Conservation (phyloP, 1,140 invertebrate genomes). For the Drosophila albomicans region DNA sequence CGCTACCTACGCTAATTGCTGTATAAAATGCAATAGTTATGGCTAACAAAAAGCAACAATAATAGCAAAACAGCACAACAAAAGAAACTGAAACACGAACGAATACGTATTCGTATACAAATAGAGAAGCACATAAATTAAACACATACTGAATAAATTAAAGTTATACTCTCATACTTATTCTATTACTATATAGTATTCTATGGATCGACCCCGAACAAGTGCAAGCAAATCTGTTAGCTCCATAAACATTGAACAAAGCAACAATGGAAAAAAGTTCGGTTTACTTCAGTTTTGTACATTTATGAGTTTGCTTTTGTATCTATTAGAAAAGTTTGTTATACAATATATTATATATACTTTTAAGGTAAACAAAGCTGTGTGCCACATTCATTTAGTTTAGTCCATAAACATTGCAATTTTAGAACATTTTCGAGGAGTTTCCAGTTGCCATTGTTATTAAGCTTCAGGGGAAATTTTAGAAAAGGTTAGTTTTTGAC, state of each 20-base stretch:
- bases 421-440: too few relatives aligned
- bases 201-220: conserved; percentile 37
- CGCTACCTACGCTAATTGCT: conserved; percentile 49
- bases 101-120: not conserved
- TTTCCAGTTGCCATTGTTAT: too few relatives aligned
- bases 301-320: conserved; percentile 13
- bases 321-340: conserved; percentile 1
- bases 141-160: conserved; percentile 44
- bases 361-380: too few relatives aligned
- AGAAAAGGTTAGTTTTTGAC: too few relatives aligned
- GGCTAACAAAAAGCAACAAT: conserved; percentile 18
- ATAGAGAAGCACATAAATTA: conserved; percentile 19
- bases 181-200: not conserved
- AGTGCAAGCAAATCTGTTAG: conserved; percentile 45
- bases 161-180: conserved; percentile 18
- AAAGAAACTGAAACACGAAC: conserved; percentile 23
- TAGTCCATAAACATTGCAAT: too few relatives aligned
- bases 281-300: conserved; percentile 23
- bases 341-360: too few relatives aligned
- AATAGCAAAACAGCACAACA: conserved; percentile 8
- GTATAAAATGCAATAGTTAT: conserved; percentile 53
- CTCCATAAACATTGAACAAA: conserved; percentile 30
- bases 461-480: too few relatives aligned
- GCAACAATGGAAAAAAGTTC: conserved; percentile 28
- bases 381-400: too few relatives aligned